Conservation (phyloP, 2,888 invertebrate species). For the Cephonodes hylas region DNA sequence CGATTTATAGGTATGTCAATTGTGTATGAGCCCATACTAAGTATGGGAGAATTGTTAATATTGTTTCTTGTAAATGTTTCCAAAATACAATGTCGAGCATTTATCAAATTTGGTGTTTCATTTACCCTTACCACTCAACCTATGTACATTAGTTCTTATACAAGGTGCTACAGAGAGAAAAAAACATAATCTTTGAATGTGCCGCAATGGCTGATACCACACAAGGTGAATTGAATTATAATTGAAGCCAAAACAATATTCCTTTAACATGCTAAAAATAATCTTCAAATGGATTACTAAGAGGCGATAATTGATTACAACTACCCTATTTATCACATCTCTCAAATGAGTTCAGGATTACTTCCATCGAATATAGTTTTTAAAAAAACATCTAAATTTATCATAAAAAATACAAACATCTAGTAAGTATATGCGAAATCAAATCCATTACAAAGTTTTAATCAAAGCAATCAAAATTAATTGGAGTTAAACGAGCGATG, state of each 20-base stretch:
- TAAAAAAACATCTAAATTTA: too few relatives aligned
- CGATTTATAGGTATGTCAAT: slow-evolving; percentile 44
- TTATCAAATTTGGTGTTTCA: slow-evolving; percentile 59
- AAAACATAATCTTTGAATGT: too few relatives aligned
- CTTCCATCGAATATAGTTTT: too few relatives aligned
- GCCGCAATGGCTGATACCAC: too few relatives aligned
- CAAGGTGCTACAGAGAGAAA: too few relatives aligned
- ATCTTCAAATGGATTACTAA: too few relatives aligned
- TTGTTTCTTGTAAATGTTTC: slow-evolving; percentile 80
- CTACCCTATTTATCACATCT: too few relatives aligned
- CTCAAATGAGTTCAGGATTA: too few relatives aligned
- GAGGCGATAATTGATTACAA: too few relatives aligned
- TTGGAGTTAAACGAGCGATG: not conserved
- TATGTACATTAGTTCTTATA: not conserved
- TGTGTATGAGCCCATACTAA: slow-evolving; percentile 62
- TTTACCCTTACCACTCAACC: slow-evolving; percentile 28
- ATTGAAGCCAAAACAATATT: too few relatives aligned
- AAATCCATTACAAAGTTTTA: not conserved
- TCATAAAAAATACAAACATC: not conserved
- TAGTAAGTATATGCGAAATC: not conserved
- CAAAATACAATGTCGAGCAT: slow-evolving; percentile 78
- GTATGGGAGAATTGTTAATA: slow-evolving; percentile 70
- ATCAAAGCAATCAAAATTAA: not conserved
- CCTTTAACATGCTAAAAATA: too few relatives aligned
- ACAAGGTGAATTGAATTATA: too few relatives aligned